Evolutionary conservation across 1,140 invertebrate species (phyloP).

Genomic region (Kradibia gibbosae): DNA sequence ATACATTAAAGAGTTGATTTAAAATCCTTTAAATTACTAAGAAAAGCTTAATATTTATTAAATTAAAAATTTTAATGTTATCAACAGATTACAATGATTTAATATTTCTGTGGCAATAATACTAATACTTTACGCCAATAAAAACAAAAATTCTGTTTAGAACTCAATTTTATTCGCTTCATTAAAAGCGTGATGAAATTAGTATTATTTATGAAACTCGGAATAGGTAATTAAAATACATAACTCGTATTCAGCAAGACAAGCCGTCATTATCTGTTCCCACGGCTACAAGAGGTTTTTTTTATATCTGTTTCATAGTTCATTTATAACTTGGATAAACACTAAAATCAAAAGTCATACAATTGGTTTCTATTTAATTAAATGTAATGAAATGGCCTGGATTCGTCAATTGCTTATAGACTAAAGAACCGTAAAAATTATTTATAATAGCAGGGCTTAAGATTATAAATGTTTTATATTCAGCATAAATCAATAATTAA

Average conservation of each 20-base stretch:
- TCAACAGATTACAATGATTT: neutral
- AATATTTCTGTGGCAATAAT: neutral
- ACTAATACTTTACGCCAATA: neutral
- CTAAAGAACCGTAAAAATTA: too few relatives aligned
- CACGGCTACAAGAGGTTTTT: neutral
- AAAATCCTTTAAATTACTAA: too few relatives aligned
- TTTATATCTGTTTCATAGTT: neutral
- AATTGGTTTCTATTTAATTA: neutral
- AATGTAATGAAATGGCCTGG: too few relatives aligned
- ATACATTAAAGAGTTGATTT: too few relatives aligned
- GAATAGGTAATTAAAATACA: neutral
- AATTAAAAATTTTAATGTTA: neutral
- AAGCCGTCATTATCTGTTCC: neutral
- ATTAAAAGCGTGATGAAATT: neutral
- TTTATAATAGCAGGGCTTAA: too few relatives aligned
- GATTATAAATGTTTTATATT: too few relatives aligned
- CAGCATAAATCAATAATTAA: too few relatives aligned
- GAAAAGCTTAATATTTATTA: too few relatives aligned
- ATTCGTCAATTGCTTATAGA: too few relatives aligned
- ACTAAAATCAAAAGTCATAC: neutral
- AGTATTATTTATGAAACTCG: neutral
- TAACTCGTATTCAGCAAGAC: neutral
- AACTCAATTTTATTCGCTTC: neutral
- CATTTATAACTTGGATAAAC: neutral
- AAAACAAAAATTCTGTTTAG: too few relatives aligned